Evolutionary conservation across 1,140 invertebrate genomes (phyloP).

Genomic region (Drosophila pseudoananassae): DNA sequence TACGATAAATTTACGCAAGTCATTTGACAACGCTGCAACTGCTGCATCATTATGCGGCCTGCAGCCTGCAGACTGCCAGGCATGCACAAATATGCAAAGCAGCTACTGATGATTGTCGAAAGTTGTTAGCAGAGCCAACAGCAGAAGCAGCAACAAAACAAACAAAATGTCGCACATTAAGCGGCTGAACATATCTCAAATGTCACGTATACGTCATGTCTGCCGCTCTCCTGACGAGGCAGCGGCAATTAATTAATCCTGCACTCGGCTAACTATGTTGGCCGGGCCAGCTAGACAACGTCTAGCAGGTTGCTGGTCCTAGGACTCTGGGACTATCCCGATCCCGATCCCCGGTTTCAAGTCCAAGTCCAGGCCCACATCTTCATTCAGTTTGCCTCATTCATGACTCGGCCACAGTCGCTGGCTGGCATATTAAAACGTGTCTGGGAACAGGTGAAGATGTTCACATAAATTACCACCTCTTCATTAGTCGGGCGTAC

Average conservation of each 20-base stretch:
- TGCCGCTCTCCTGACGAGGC: constrained; percentile 47
- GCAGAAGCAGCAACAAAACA: constrained; percentile 44
- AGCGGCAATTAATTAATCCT: constrained; percentile 78
- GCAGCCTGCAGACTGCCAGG: constrained; percentile 32
- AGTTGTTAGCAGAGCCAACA: constrained; percentile 42
- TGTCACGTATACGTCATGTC: constrained; percentile 80
- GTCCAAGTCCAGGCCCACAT: constrained; percentile 40
- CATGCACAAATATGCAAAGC: constrained; percentile 68
- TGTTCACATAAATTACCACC: constrained; percentile 81
- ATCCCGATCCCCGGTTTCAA: background rate
- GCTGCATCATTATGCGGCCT: constrained; percentile 70
- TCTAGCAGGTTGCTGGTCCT: constrained; percentile 42
- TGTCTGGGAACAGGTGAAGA: constrained; percentile 78
- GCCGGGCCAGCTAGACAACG: constrained; percentile 47
- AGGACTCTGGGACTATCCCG: background rate
- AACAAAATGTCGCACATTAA: constrained; percentile 82
- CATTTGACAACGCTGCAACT: constrained; percentile 77
- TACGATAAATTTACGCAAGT: constrained; percentile 84
- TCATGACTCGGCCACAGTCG: constrained; percentile 45
- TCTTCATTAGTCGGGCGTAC: constrained; percentile 70
- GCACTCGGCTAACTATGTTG: constrained; percentile 52
- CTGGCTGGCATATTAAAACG: constrained; percentile 70
- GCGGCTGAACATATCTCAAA: constrained; percentile 76
- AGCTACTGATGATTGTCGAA: constrained; percentile 61
- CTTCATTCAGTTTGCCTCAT: constrained; percentile 67